Evolutionary conservation across 2,113 vertebrate genomes (phyloP).

Genomic region (Amblyopsis rosae): DNA sequence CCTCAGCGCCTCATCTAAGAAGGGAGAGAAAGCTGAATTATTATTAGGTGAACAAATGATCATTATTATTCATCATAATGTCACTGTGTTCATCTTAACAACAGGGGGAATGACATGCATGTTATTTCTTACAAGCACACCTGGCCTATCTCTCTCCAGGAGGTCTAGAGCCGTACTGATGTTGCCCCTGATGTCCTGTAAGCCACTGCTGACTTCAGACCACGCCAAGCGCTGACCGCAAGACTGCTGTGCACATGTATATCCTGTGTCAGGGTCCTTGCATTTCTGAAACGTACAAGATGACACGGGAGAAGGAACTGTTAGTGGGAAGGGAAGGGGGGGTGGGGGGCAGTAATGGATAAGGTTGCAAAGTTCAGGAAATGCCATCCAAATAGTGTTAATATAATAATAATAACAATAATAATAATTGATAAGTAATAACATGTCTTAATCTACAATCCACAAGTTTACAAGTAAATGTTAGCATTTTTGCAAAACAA

Average conservation of each 20-base stretch:
- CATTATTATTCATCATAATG: too few species aligned
- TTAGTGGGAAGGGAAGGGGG: not conserved
- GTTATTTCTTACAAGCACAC: slow-evolving; percentile 35
- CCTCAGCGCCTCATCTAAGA: slow-evolving; percentile 75
- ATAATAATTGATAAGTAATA: too few species aligned
- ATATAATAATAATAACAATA: too few species aligned
- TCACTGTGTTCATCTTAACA: too few species aligned
- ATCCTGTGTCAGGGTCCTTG: slow-evolving; percentile 21
- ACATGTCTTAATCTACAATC: too few species aligned
- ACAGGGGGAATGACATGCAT: too few species aligned
- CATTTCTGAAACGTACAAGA: slow-evolving; percentile 36
- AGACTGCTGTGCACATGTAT: slow-evolving; percentile 49
- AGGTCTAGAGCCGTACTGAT: slow-evolving; percentile 62
- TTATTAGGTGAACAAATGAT: not conserved
- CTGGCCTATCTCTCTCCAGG: slow-evolving; percentile 65
- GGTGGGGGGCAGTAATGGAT: too few species aligned
- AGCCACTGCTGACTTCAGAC: slow-evolving; percentile 46
- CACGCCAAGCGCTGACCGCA: slow-evolving; percentile 48
- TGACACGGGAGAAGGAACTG: not conserved
- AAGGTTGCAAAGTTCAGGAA: too few species aligned
- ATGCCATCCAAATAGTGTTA: too few species aligned
- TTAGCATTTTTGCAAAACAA: too few species aligned
- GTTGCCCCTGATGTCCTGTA: slow-evolving; percentile 50
- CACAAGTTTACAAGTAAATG: too few species aligned
- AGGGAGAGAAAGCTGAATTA: not conserved